A percentile compares a stretch with the other conserved stretches of the same genome.
Conservation (phyloP, 2,888 invertebrate species). For the Apodemia mormo region DNA sequence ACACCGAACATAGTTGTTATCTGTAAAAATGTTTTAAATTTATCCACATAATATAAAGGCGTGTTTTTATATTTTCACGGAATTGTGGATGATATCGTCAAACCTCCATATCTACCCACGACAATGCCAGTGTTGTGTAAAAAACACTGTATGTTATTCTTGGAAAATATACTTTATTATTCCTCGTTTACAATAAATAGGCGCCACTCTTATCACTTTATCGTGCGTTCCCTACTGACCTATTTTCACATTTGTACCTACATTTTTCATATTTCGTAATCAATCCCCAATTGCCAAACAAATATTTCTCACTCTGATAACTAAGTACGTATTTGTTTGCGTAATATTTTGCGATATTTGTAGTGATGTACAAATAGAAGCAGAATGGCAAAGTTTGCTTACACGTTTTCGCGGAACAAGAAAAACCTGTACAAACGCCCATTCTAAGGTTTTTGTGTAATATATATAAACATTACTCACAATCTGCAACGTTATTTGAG, state of each 20-base stretch:
- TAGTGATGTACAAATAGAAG: background rate
- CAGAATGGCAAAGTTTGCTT: background rate
- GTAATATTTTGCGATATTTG: constrained; percentile 4
- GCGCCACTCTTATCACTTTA: constrained; percentile 31
- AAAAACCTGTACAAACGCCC: constrained; percentile 14
- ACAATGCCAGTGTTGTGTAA: background rate
- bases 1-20: background rate
- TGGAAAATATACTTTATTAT: background rate
- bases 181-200: background rate
- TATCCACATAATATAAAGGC: background rate
- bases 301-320: constrained; percentile 20
- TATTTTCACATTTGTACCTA: constrained; percentile 27
- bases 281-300: constrained; percentile 19
- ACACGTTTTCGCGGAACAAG: background rate
- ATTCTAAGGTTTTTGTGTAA: background rate
- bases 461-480: constrained; percentile 32
- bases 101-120: background rate
- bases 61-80: constrained; percentile 6
- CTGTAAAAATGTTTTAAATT: background rate
- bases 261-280: constrained; percentile 18
- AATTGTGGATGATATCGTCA: background rate
- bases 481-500: constrained; percentile 33
- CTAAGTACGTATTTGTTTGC: constrained; percentile 3
- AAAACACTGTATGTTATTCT: background rate
- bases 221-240: constrained; percentile 40